Percentiles rank a stretch among this genome's conserved stretches.
Conservation (phyloP, 1,140 invertebrate genomes). For the Drosophila sp. region DNA sequence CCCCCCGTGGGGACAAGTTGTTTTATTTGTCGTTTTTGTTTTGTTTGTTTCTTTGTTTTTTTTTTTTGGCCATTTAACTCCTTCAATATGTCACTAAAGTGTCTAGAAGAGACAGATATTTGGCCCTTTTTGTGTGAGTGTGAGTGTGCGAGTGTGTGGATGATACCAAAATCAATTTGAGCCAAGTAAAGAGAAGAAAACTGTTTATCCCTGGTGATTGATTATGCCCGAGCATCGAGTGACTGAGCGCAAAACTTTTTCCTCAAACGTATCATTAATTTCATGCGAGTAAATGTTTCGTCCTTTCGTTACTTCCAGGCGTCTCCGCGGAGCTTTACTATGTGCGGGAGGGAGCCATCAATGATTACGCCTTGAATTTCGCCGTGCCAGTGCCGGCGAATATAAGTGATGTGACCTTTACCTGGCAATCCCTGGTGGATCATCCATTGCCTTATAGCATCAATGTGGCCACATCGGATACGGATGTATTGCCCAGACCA, state of each 20-base stretch:
- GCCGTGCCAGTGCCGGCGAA: constrained; percentile 91
- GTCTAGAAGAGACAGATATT: constrained; percentile 68
- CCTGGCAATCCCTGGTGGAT: constrained; percentile 91
- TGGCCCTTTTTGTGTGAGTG: constrained; percentile 5
- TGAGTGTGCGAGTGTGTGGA: neutral
- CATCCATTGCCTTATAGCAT: constrained; percentile 91
- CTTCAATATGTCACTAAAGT: constrained; percentile 77
- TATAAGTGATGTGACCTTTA: constrained; percentile 92
- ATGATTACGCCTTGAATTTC: constrained; percentile 93
- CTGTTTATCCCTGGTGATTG: constrained; percentile 74
- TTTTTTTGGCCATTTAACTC: constrained; percentile 61
- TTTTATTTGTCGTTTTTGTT: constrained; percentile 1
- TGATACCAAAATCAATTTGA: constrained; percentile 69
- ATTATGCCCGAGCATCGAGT: constrained; percentile 68
- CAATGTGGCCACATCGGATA: constrained; percentile 89
- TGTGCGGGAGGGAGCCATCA: constrained; percentile 93
- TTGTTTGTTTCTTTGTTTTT: too few species aligned
- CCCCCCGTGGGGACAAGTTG: constrained; percentile 7
- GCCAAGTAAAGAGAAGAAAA: constrained; percentile 62
- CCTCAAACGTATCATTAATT: constrained; percentile 73
- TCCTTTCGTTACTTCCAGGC: constrained; percentile 85
- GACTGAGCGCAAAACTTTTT: constrained; percentile 68
- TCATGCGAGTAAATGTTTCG: constrained; percentile 22
- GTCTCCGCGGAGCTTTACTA: constrained; percentile 93
- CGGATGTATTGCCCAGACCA: constrained; percentile 89